A percentile compares a stretch with the other conserved stretches of the same genome.
Evolutionary conservation across 2,797 vertebrate genomes (phyloP).

Genomic region (Myotis pilosus): DNA sequence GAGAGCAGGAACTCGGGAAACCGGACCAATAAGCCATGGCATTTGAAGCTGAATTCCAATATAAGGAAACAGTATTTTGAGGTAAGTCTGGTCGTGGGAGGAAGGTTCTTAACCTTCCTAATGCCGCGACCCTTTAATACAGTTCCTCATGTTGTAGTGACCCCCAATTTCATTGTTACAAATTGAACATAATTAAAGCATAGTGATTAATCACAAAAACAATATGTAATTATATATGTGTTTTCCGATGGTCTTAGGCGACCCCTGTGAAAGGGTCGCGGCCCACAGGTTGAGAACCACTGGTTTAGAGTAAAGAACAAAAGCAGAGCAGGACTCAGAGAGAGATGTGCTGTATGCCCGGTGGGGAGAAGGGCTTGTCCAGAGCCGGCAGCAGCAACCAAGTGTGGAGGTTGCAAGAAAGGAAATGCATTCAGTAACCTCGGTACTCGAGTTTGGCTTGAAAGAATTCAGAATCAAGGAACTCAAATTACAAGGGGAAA

Average conservation of each 20-base stretch:
- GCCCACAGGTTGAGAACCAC: too few species aligned
- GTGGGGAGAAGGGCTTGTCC: conserved; percentile 92
- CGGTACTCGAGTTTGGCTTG: background rate
- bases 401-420: background rate
- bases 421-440: background rate
- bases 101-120: background rate
- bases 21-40: conserved; percentile 84
- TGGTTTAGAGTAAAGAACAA: conserved; percentile 85
- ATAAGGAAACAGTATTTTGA: conserved; percentile 91
- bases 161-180: too few species aligned
- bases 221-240: too few species aligned
- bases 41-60: conserved; percentile 92
- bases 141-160: too few species aligned
- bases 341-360: conserved; percentile 92
- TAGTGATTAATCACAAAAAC: too few species aligned
- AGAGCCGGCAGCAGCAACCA: background rate
- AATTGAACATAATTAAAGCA: too few species aligned
- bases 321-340: conserved; percentile 85
- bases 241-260: too few species aligned
- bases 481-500: background rate
- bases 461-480: background rate
- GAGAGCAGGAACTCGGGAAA: conserved; percentile 89
- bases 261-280: too few species aligned
- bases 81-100: conserved; percentile 92
- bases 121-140: too few species aligned